A percentile compares a stretch with the other conserved stretches of the same genome.
Conservation (phyloP, 2,113 vertebrate genomes). For the Tursiops truncatus region DNA sequence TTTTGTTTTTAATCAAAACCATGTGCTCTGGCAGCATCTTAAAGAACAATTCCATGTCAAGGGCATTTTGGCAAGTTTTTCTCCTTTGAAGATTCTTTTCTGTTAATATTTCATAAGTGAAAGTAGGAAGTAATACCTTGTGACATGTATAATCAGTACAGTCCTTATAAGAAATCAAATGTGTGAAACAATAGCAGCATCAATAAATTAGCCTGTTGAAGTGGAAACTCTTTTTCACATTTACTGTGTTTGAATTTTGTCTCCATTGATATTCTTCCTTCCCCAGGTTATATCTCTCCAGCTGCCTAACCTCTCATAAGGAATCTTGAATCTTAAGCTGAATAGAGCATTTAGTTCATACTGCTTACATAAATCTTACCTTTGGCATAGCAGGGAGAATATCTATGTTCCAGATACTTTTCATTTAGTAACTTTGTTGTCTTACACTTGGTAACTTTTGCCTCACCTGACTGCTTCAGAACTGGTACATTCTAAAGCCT, state of each 20-base stretch:
- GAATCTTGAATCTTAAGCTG: neutral
- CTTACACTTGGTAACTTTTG: neutral
- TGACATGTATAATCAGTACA: neutral
- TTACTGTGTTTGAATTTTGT: conserved; percentile 25
- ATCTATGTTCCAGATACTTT: neutral
- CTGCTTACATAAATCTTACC: neutral
- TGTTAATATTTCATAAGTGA: conserved; percentile 28
- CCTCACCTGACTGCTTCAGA: neutral
- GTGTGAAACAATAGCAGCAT: conserved; percentile 15
- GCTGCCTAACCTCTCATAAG: neutral
- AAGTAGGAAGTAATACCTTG: neutral
- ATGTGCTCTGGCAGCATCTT: neutral
- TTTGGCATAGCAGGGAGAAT: neutral
- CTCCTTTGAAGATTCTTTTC: neutral
- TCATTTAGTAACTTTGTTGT: neutral
- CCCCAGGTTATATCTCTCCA: neutral
- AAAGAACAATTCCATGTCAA: neutral
- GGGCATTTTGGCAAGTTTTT: conserved; percentile 35
- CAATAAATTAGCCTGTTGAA: neutral
- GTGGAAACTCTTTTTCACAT: neutral
- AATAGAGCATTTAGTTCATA: neutral
- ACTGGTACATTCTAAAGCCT: neutral
- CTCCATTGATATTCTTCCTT: neutral
- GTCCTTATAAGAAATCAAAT: conserved; percentile 40
- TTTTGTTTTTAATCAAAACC: neutral